These are phyloP conservation scores for Genyomyrus donnyi DNA, from an alignment of 2,113 vertebrate species.

Conservation along the genomic window DNA sequence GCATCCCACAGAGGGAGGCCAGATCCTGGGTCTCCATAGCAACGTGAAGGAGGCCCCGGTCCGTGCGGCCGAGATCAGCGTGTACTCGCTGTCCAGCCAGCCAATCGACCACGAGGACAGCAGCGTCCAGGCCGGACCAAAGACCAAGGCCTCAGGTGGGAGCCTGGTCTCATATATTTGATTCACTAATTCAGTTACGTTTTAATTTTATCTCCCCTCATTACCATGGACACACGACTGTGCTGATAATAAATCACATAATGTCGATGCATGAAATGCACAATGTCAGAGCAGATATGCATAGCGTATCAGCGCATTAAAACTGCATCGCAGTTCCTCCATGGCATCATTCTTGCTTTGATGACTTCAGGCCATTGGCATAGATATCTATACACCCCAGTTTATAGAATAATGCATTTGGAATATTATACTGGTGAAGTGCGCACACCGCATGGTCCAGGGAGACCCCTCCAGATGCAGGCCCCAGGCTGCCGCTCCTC, in stretches of 20 bases:
- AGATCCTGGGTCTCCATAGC: slow-evolving; percentile 67
- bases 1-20: slow-evolving; percentile 64
- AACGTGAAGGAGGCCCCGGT: slow-evolving; percentile 65
- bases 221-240: not conserved
- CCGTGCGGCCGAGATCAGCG: slow-evolving; percentile 67
- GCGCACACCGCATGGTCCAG: not conserved
- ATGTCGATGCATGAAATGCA: not conserved
- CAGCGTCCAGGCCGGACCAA: slow-evolving; percentile 52
- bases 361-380: not conserved
- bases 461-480: not conserved
- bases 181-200: not conserved
- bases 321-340: not conserved
- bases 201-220: not conserved
- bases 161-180: not conserved
- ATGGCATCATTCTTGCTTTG: not conserved
- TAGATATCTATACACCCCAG: not conserved
- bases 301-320: not conserved
- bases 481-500: not conserved
- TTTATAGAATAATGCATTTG: not conserved
- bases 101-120: slow-evolving; percentile 68
- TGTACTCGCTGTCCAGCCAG: slow-evolving; percentile 67
- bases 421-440: not conserved
- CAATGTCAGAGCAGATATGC: not conserved
- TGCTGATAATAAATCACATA: not conserved
- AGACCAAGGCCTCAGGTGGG: slow-evolving; percentile 56